Evolutionary conservation across 2,888 invertebrate species (phyloP).

Genomic region (Ophion obscuratus): DNA sequence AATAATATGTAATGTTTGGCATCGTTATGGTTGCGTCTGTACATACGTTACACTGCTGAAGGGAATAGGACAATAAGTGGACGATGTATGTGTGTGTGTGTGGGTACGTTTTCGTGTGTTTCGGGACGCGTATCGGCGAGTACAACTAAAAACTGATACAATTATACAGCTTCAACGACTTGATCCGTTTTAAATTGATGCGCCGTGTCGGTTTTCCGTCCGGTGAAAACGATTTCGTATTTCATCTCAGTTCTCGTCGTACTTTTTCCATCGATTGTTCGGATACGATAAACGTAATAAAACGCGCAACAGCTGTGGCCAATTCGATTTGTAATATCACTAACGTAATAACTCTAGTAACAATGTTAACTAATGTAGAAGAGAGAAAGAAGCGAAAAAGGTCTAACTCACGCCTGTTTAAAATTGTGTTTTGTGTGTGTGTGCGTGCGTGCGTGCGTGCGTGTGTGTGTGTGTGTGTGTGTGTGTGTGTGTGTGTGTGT

Average conservation of each 20-base stretch:
- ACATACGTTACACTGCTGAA: constrained; percentile 74
- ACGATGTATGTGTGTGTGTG: constrained; percentile 19
- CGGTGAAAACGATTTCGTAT: constrained; percentile 1
- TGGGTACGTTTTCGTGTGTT: not conserved
- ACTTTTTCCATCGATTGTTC: not conserved
- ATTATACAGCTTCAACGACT: constrained; percentile 21
- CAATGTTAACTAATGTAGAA: constrained; percentile 43
- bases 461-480: not conserved
- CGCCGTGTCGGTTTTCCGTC: not conserved
- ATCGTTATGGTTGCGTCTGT: constrained; percentile 81
- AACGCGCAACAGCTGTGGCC: constrained; percentile 56
- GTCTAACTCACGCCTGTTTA: constrained; percentile 39
- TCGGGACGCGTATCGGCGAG: constrained; percentile 7
- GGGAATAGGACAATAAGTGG: constrained; percentile 17
- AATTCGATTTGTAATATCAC: constrained; percentile 55
- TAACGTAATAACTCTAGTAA: constrained; percentile 62
- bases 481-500: not conserved
- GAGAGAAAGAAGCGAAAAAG: constrained; percentile 35
- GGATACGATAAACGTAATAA: constrained; percentile 58
- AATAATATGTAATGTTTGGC: constrained; percentile 82
- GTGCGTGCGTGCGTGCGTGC: not conserved
- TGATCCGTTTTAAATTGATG: not conserved
- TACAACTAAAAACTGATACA: constrained; percentile 23
- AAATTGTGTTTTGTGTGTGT: constrained; percentile 20
- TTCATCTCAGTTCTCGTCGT: not conserved